A percentile compares a stretch with the other conserved stretches of the same genome.
These are phyloP conservation scores for Dendrolimus houi DNA, from an alignment of 2,888 invertebrate genomes.

Conservation along the genomic window DNA sequence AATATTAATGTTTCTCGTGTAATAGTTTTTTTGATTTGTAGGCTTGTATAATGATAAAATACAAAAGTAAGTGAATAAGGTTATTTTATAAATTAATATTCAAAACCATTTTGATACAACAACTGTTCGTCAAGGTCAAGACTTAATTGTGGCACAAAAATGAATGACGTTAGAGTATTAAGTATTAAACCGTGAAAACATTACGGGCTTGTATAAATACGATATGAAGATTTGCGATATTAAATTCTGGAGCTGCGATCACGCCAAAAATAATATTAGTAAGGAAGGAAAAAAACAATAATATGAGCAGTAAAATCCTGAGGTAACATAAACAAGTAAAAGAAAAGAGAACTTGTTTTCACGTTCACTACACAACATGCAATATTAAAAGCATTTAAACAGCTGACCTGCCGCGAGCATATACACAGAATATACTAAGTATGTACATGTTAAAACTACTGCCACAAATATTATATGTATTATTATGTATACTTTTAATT, in stretches of 20 bases:
- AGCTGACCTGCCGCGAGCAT: constrained; percentile 53
- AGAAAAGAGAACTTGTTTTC: constrained; percentile 58
- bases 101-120: not conserved
- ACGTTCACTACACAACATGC: constrained; percentile 65
- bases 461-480: constrained; percentile 66
- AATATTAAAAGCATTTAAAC: constrained; percentile 57
- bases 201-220: constrained; percentile 24
- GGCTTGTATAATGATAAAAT: too few relatives aligned
- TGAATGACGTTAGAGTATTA: constrained; percentile 2
- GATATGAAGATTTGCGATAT: constrained; percentile 26
- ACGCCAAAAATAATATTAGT: constrained; percentile 52
- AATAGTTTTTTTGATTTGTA: too few relatives aligned
- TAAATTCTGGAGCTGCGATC: constrained; percentile 46
- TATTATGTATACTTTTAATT: constrained; percentile 56
- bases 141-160: constrained; percentile 1
- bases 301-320: constrained; percentile 45
- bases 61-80: too few relatives aligned
- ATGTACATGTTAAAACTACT: constrained; percentile 59
- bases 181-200: not conserved
- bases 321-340: constrained; percentile 69
- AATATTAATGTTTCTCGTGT: too few relatives aligned
- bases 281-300: constrained; percentile 49
- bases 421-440: constrained; percentile 62
- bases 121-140: constrained; percentile 4
- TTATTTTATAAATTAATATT: constrained; percentile 8